Evolutionary conservation across 2,888 invertebrate species (phyloP).

Genomic region (Bimastos eiseni): DNA sequence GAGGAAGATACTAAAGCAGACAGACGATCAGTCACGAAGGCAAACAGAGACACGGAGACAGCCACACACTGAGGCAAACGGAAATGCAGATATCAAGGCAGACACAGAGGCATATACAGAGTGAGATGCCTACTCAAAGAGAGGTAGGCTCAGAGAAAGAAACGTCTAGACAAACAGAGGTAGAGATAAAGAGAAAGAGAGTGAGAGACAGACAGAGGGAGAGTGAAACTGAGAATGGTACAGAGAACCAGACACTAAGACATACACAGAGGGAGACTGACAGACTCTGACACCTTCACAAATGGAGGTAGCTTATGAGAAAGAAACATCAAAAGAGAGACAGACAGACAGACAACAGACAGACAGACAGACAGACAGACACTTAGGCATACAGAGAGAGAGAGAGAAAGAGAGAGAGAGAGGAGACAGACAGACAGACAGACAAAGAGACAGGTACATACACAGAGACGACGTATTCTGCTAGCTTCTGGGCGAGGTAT

Average conservation of each 20-base stretch:
- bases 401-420: not conserved
- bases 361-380: not conserved
- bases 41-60: not conserved
- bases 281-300: too few relatives aligned
- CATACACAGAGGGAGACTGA: not conserved
- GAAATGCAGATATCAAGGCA: not conserved
- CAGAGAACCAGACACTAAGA: not conserved
- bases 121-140: not conserved
- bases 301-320: too few relatives aligned
- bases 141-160: not conserved
- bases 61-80: not conserved
- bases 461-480: constrained; percentile 80
- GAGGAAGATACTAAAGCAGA: too few relatives aligned
- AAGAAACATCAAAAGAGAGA: not conserved
- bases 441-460: constrained; percentile 39
- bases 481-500: constrained; percentile 88
- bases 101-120: not conserved
- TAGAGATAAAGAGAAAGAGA: not conserved
- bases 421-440: not conserved
- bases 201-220: not conserved
- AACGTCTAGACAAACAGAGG: not conserved
- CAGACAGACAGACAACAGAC: not conserved
- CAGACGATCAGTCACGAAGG: too few relatives aligned
- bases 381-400: not conserved
- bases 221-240: not conserved